Evolutionary conservation across 92 coral and sea anemone species (phyloP).

Genomic region (Palythoa grandiflora): DNA sequence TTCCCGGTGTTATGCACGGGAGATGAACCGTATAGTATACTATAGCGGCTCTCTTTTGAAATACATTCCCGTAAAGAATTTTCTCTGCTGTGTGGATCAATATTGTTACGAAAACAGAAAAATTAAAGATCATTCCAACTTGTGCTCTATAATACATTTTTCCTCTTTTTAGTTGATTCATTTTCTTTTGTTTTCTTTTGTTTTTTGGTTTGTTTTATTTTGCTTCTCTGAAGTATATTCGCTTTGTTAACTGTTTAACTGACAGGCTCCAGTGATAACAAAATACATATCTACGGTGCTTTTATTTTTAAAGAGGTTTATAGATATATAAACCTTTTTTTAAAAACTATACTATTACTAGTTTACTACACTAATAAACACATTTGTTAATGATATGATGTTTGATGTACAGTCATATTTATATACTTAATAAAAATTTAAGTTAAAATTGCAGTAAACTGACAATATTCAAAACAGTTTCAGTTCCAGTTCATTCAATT

Average conservation of each 20-base stretch:
- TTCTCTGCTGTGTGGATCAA: background rate
- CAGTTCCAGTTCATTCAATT: background rate
- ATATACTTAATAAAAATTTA: constrained; percentile 12
- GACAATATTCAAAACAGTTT: background rate
- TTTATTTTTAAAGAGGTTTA: background rate
- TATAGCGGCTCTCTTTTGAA: background rate
- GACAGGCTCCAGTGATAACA: background rate
- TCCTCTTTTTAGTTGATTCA: background rate
- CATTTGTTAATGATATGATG: background rate
- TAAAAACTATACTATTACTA: too few relatives aligned
- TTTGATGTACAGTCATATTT: background rate
- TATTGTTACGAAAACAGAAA: background rate
- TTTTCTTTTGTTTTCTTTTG: too few relatives aligned
- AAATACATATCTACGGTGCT: background rate
- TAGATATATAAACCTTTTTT: background rate
- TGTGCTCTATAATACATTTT: background rate
- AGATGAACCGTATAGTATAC: background rate
- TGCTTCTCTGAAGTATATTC: background rate
- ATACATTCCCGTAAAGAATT: background rate
- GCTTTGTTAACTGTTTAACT: background rate
- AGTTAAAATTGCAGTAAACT: background rate
- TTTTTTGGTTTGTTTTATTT: too few relatives aligned
- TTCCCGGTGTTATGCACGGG: background rate
- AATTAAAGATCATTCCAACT: background rate
- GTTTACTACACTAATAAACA: background rate